phyloP scores from a whole-genome alignment of 2,888 invertebrate species.

The Leucoma salicis region DNA sequence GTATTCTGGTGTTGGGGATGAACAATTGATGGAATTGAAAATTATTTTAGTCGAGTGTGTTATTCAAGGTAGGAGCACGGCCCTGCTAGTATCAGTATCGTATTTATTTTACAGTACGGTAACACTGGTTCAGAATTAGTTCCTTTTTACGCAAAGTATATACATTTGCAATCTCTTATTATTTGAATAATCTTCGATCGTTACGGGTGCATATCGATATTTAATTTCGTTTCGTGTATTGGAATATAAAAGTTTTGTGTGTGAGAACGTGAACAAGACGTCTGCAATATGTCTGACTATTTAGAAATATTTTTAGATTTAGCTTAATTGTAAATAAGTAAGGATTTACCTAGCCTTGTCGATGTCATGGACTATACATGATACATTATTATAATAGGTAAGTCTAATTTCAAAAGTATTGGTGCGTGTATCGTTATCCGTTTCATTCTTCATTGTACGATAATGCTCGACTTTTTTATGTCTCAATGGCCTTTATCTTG shows the following conservation, averaged over 20 bases:
- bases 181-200: no score
- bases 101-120: no score
- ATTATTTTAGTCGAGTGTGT: no score
- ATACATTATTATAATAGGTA: slow-evolving; percentile 60
- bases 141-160: slow-evolving; percentile 52
- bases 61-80: no score
- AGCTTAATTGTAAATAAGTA: slow-evolving; percentile 60
- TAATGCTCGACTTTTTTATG: slow-evolving; percentile 75
- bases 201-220: slow-evolving; percentile 51
- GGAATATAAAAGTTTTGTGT: slow-evolving; percentile 62
- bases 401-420: slow-evolving; percentile 39
- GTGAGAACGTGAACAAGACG: slow-evolving; percentile 70
- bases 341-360: slow-evolving; percentile 48
- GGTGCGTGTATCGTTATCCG: slow-evolving; percentile 40
- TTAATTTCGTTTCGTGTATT: slow-evolving; percentile 47
- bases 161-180: no score
- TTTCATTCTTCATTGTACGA: slow-evolving; percentile 57
- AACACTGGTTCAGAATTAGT: no score
- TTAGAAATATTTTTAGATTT: slow-evolving; percentile 81
- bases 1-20: no score
- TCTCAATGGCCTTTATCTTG: slow-evolving; percentile 80
- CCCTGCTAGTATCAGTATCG: no score
- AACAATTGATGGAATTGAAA: no score
- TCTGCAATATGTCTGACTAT: slow-evolving; percentile 82
- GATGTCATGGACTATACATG: slow-evolving; percentile 70